Evolutionary conservation across 2,888 invertebrate genomes (phyloP), one percentile per base, ranked within the genome.

Genomic region (Syrista parreyssii): DNA sequence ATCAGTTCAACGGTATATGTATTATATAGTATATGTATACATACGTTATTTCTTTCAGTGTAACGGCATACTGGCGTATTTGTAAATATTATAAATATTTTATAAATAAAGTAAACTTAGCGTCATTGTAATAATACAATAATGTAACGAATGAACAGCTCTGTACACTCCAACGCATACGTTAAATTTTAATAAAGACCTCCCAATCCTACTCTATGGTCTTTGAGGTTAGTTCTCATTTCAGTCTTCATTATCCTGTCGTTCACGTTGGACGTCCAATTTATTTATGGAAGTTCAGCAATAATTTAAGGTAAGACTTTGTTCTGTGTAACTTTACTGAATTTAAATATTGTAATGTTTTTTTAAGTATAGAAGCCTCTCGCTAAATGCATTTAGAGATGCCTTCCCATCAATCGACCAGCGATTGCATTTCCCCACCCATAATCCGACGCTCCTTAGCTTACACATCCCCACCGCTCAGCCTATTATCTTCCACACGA

Each of bases 11-110:
- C 12, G 31, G 15, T 71, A 68, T n/a, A 74, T 31, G 68, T 68
- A 12, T 76, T 32, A 30, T 74, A 12, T 74, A 12, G 12, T 32
- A 76, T 30, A 73, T 11, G 31, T 32, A 23, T 35, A 74, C 36
- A 74, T 34, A 23, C 55, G 23, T 55, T 23, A 55, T 55, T 55
- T 68, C 76, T 75, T 75, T 77, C 68, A 76, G 81, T 78, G 79
- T 81, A 79, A 80, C 83, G 79, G 85, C 81, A 83, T 84, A 84
- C 83, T 84, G 87, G 85, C 85, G 85, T 79, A 75, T 55, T 55
- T 88, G 88, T 88, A 88, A 86, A 88, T 88, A 88, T 84, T 89
- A 88, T 88, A 89, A 84, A 89, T 89, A 89, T 89, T 89, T 89
- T 89, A 88, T 89, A 89, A 88, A 88, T 82, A 82, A 87, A 82